Conservation (phyloP, 1,140 invertebrate species). For the Himalopsyche phryganea region DNA sequence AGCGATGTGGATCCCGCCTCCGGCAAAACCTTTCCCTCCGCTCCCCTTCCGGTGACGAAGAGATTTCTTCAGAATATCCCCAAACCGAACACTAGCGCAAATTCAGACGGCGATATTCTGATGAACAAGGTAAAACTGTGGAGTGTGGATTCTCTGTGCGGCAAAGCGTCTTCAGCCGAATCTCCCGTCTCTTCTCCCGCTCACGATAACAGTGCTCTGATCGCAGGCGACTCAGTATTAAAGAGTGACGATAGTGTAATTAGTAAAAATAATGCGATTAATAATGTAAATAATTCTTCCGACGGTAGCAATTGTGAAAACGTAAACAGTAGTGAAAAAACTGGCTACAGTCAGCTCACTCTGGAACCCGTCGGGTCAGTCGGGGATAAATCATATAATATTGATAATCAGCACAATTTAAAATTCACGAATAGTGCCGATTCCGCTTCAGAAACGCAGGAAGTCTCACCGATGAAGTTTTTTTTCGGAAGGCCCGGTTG, state of each 20-base stretch:
- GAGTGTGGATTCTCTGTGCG: slow-evolving; percentile 31
- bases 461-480: slow-evolving; percentile 38
- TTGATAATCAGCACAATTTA: background rate
- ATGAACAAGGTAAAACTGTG: slow-evolving; percentile 28
- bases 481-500: slow-evolving; percentile 50
- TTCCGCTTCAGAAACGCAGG: background rate
- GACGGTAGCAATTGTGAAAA: slow-evolving; percentile 6
- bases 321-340: slow-evolving; percentile 14
- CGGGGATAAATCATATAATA: background rate
- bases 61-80: slow-evolving; percentile 35
- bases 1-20: slow-evolving; percentile 6
- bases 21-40: slow-evolving; percentile 19
- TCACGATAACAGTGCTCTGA: slow-evolving; percentile 19
- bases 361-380: background rate
- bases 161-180: slow-evolving; percentile 17
- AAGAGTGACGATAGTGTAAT: slow-evolving; percentile 25
- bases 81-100: slow-evolving; percentile 16
- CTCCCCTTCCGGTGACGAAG: slow-evolving; percentile 33
- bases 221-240: slow-evolving; percentile 29
- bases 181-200: slow-evolving; percentile 13
- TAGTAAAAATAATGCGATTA: slow-evolving; percentile 22
- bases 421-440: background rate
- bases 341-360: background rate
- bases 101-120: slow-evolving; percentile 18
- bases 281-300: slow-evolving; percentile 16